phyloP scores from a whole-genome alignment of 2,113 vertebrate species.

The Calyptommatus sinebrachiatus region DNA sequence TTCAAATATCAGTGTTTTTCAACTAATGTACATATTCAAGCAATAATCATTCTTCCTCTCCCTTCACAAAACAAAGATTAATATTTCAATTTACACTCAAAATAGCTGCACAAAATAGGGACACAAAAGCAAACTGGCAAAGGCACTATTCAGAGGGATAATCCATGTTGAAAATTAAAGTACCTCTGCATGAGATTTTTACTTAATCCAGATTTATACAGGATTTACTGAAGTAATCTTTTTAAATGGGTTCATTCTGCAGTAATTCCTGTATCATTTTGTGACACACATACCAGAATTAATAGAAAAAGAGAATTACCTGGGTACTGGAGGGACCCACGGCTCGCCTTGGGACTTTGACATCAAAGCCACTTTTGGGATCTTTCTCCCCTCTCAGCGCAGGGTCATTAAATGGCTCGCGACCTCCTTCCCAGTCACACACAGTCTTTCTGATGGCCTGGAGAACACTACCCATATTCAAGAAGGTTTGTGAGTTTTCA shows the following conservation, averaged over 20 bases:
- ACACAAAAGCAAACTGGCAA: not conserved
- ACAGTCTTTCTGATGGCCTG: slow-evolving; percentile 89
- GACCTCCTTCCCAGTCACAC: slow-evolving; percentile 86
- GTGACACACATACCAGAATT: slow-evolving; percentile 19
- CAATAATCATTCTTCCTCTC: not conserved
- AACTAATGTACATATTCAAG: not conserved
- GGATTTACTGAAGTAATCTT: not conserved
- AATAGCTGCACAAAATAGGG: not conserved
- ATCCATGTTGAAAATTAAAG: slow-evolving; percentile 34
- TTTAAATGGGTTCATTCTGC: slow-evolving; percentile 30
- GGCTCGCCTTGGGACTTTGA: slow-evolving; percentile 85
- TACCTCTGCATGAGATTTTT: slow-evolving; percentile 37
- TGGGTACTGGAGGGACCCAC: slow-evolving; percentile 90
- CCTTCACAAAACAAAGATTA: not conserved
- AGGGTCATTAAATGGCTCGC: slow-evolving; percentile 84
- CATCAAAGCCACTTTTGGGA: slow-evolving; percentile 89
- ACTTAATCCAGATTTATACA: slow-evolving; percentile 8
- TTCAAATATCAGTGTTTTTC: not conserved
- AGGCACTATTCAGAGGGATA: slow-evolving; percentile 10
- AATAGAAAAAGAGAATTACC: slow-evolving; percentile 64
- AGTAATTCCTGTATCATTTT: slow-evolving; percentile 25
- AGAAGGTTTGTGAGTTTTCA: not conserved
- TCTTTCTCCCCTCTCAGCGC: slow-evolving; percentile 86
- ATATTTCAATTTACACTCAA: not conserved
- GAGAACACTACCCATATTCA: slow-evolving; percentile 74